A percentile compares a stretch with the other conserved stretches of the same genome.
phyloP scores from a whole-genome alignment of 2,113 vertebrate genomes.

The Phocoena sinus region DNA sequence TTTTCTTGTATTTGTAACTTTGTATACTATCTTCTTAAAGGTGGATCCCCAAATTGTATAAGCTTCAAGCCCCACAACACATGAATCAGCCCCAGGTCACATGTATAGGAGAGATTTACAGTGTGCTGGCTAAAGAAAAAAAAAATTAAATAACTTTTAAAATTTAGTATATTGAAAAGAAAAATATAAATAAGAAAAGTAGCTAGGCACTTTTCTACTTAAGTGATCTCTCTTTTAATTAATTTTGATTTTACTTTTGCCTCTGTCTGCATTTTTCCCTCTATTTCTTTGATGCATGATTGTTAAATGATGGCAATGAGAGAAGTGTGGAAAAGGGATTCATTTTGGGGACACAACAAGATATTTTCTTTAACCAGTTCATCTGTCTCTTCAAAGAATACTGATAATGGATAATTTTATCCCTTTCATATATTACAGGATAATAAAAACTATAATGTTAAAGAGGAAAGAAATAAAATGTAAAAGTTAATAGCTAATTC shows the following conservation, averaged over 20 bases:
- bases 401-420: constrained; percentile 70
- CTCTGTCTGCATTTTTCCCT: constrained; percentile 2
- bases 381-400: constrained; percentile 61
- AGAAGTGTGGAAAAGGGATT: constrained; percentile 6
- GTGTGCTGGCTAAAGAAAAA: not conserved
- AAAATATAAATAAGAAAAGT: not conserved
- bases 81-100: not conserved
- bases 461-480: constrained; percentile 76
- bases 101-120: not conserved
- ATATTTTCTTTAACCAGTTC: constrained; percentile 47
- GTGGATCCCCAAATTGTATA: not conserved
- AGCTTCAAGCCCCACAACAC: not conserved
- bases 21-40: not conserved
- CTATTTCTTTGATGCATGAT: constrained; percentile 36
- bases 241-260: constrained; percentile 62
- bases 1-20: not conserved
- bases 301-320: constrained; percentile 41
- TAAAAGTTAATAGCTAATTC: constrained; percentile 74
- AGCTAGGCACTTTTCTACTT: not conserved
- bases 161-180: not conserved
- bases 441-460: constrained; percentile 75
- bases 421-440: constrained; percentile 63
- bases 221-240: not conserved
- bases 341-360: not conserved
- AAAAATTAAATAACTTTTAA: not conserved